A percentile compares a stretch with the other conserved stretches of the same genome.
phyloP scores from a whole-genome alignment of 2,888 invertebrate species.

The Cephus sareptanus region DNA sequence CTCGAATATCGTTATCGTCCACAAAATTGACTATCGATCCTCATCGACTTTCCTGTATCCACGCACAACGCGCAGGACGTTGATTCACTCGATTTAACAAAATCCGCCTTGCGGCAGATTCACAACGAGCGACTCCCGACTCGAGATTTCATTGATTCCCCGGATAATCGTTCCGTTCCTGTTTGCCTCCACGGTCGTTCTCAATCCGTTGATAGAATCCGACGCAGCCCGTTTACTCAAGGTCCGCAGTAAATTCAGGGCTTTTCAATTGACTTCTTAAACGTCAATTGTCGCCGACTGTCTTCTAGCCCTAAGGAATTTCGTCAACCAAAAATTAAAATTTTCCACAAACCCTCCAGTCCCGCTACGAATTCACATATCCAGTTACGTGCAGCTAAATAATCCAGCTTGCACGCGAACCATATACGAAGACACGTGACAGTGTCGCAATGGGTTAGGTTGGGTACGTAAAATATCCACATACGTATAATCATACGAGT shows the following conservation, averaged over 20 bases:
- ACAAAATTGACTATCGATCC: background rate
- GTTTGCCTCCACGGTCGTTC: slow-evolving; percentile 45
- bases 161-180: slow-evolving; percentile 56
- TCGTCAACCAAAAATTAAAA: rapidly evolving
- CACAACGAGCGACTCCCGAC: slow-evolving; percentile 37
- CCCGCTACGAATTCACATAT: background rate
- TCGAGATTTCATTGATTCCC: slow-evolving; percentile 56
- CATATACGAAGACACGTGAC: background rate
- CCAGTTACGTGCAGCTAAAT: background rate
- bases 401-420: background rate
- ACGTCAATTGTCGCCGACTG: background rate
- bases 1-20: background rate
- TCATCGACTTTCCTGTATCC: background rate
- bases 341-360: background rate
- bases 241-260: too few species aligned
- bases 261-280: background rate
- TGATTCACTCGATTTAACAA: background rate
- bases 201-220: background rate
- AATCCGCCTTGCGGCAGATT: slow-evolving; percentile 31
- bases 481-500: background rate
- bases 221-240: background rate
- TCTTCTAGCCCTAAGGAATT: background rate
- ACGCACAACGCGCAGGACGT: background rate
- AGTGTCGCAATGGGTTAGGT: background rate
- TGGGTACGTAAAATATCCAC: background rate